A percentile compares a stretch with the other conserved stretches of the same genome.
These are phyloP conservation scores for Alectoris magna DNA, from an alignment of 2,797 vertebrate species.

Conservation along the genomic window DNA sequence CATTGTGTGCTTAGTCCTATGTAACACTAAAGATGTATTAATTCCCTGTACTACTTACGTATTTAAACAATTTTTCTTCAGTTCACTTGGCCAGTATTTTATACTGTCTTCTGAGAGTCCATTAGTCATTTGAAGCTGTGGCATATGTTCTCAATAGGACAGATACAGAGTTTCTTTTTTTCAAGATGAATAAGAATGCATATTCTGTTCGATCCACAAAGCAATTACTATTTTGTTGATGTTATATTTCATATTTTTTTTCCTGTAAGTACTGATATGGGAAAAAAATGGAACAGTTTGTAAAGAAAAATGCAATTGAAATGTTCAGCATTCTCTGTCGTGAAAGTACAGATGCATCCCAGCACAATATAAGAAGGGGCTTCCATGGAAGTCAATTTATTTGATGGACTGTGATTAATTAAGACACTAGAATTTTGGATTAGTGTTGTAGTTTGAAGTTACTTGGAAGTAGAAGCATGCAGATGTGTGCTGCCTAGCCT, in stretches of 20 bases:
- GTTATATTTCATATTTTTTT: not conserved
- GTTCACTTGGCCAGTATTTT: not conserved
- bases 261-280: not conserved
- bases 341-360: not conserved
- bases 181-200: not conserved
- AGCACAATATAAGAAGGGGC: not conserved
- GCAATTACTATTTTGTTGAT: not conserved
- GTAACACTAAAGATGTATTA: not conserved
- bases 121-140: not conserved
- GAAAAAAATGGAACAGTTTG: not conserved
- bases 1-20: not conserved
- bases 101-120: not conserved
- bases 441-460: not conserved
- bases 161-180: not conserved
- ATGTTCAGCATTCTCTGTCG: not conserved
- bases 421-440: not conserved
- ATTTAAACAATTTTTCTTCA: not conserved
- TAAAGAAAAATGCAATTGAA: not conserved
- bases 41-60: not conserved
- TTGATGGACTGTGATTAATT: not conserved
- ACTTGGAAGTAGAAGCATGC: not conserved
- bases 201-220: not conserved
- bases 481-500: not conserved
- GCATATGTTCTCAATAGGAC: not conserved
- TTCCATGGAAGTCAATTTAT: not conserved